Evolutionary conservation across 2,113 vertebrate species (phyloP).

Genomic region (Panthera leo): DNA sequence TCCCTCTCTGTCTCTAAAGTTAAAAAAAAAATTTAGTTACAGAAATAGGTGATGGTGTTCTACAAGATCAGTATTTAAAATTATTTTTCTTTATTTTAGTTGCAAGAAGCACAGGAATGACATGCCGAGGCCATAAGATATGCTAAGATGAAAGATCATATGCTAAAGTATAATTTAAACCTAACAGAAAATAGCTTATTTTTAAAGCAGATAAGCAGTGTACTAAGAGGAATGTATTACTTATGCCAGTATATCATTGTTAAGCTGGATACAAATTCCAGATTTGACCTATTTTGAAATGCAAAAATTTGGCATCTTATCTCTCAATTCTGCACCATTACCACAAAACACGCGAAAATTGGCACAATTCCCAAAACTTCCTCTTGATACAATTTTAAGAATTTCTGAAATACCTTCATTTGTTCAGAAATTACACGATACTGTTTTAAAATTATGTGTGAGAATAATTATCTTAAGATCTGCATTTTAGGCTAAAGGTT

Average conservation of each 20-base stretch:
- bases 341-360: no score
- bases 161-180: slow-evolving; percentile 87
- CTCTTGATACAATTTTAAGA: no score
- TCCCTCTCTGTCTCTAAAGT: no score
- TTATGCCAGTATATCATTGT: background rate
- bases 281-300: no score
- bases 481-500: slow-evolving; percentile 90
- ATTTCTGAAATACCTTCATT: background rate
- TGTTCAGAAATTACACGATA: background rate
- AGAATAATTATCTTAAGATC: slow-evolving; percentile 60
- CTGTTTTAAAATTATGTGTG: background rate
- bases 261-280: no score
- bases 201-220: background rate
- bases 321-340: no score
- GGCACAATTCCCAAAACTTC: no score
- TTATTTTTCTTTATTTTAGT: slow-evolving; percentile 79
- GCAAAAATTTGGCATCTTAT: no score
- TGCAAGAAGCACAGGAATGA: slow-evolving; percentile 86
- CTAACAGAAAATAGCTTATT: background rate
- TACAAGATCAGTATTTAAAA: background rate
- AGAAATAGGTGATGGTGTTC: background rate
- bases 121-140: slow-evolving; percentile 83
- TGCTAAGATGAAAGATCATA: slow-evolving; percentile 87
- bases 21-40: background rate
- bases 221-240: background rate